A percentile compares a stretch with the other conserved stretches of the same genome.
Conservation (phyloP, 1,140 invertebrate genomes). For the Atta colombica region DNA sequence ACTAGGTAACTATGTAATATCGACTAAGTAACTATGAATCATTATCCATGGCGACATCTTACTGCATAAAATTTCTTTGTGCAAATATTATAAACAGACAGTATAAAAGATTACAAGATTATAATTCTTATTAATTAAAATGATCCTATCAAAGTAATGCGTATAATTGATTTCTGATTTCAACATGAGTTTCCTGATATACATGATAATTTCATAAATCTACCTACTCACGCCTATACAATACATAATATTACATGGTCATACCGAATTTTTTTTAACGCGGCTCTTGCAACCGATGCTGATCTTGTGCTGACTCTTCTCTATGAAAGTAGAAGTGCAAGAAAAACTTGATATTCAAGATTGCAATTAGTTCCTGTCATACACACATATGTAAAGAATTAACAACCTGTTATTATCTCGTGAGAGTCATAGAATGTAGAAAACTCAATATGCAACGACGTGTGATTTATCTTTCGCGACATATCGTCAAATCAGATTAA, state of each 20-base stretch:
- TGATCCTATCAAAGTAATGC: slow-evolving; percentile 3
- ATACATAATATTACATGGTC: slow-evolving; percentile 25
- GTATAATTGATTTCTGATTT: slow-evolving; percentile 24
- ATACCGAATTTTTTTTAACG: slow-evolving; percentile 11
- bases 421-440: slow-evolving; percentile 12
- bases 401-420: slow-evolving; percentile 32
- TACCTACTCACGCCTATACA: slow-evolving; percentile 4
- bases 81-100: neutral
- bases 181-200: neutral
- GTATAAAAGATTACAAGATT: neutral
- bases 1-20: too few relatives aligned
- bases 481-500: slow-evolving; percentile 29
- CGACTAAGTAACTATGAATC: neutral
- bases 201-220: slow-evolving; percentile 1
- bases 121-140: slow-evolving; percentile 8
- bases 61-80: neutral
- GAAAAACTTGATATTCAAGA: slow-evolving; percentile 59
- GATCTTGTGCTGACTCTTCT: slow-evolving; percentile 1
- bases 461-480: slow-evolving; percentile 9
- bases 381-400: neutral
- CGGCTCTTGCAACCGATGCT: neutral
- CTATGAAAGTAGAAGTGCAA: slow-evolving; percentile 42
- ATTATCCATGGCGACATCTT: neutral
- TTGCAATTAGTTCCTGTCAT: slow-evolving; percentile 29
- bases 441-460: slow-evolving; percentile 31